Percentiles rank a stretch among this genome's conserved stretches.
These are phyloP conservation scores for Baccha elongata DNA, from an alignment of 2,888 invertebrate genomes.

Conservation along the genomic window DNA sequence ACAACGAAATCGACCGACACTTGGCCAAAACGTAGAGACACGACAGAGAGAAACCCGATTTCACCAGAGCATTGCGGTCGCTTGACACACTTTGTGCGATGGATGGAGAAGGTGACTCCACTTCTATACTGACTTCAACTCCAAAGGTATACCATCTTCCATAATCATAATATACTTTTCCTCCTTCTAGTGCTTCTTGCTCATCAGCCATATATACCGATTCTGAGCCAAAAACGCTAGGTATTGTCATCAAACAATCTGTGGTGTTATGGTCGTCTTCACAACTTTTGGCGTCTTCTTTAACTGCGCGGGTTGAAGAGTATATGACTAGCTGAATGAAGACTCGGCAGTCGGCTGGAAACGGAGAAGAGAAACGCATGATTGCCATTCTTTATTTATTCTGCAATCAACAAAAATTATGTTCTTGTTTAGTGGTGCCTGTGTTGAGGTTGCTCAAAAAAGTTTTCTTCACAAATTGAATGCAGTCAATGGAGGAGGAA, in stretches of 20 bases:
- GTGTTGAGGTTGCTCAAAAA: constrained; percentile 52
- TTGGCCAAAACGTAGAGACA: constrained; percentile 52
- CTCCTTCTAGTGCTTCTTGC: constrained; percentile 40
- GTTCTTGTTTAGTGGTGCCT: constrained; percentile 57
- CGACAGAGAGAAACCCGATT: constrained; percentile 68
- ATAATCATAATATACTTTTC: constrained; percentile 12
- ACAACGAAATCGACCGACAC: constrained; percentile 24
- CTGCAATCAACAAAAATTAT: constrained; percentile 71
- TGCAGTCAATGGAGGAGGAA: constrained; percentile 65
- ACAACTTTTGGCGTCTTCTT: constrained; percentile 17
- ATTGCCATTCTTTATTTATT: constrained; percentile 72
- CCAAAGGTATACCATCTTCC: background rate
- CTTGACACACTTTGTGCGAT: constrained; percentile 73
- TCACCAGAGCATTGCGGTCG: constrained; percentile 73
- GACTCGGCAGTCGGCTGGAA: background rate
- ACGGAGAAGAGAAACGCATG: constrained; percentile 40
- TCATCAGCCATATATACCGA: constrained; percentile 34
- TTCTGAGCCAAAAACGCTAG: constrained; percentile 21
- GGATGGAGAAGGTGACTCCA: constrained; percentile 71
- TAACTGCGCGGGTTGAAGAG: constrained; percentile 22
- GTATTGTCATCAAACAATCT: constrained; percentile 47
- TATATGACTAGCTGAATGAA: background rate
- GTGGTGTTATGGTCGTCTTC: constrained; percentile 25
- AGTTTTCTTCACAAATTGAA: constrained; percentile 63
- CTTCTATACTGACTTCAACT: constrained; percentile 21